These are phyloP conservation scores for Enteromius paludinosus DNA, from an alignment of 2,797 vertebrate species.

Conservation along the genomic window DNA sequence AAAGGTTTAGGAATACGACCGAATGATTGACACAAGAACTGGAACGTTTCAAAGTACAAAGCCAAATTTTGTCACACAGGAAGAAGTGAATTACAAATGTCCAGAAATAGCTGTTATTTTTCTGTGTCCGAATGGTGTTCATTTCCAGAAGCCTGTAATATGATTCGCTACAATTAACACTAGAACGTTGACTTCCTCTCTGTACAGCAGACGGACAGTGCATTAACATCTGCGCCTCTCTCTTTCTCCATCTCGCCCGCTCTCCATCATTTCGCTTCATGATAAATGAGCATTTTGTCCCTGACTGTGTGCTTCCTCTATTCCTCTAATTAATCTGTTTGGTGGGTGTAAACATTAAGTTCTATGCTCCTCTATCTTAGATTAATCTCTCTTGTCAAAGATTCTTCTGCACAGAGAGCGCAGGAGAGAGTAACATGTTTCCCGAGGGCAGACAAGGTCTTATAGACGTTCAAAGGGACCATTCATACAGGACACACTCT, in stretches of 20 bases:
- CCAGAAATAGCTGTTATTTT: background rate
- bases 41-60: background rate
- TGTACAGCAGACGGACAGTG: conserved; percentile 27
- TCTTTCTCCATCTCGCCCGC: background rate
- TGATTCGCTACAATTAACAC: conserved; percentile 62
- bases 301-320: conserved; percentile 65
- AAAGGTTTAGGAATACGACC: background rate
- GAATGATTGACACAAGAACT: background rate
- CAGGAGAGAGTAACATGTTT: conserved; percentile 1
- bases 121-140: background rate
- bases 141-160: conserved; percentile 60
- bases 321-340: conserved; percentile 74
- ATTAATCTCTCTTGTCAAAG: conserved; percentile 65
- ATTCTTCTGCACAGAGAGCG: conserved; percentile 11
- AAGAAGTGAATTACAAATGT: background rate
- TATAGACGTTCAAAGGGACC: background rate
- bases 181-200: conserved; percentile 6
- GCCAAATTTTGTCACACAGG: background rate
- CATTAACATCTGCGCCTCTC: conserved; percentile 34
- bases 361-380: conserved; percentile 58
- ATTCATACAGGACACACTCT: background rate
- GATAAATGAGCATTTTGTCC: conserved; percentile 70
- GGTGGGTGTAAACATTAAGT: conserved; percentile 70
- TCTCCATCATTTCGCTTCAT: conserved; percentile 36
- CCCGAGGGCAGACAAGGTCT: conserved; percentile 15